phyloP scores from a whole-genome alignment of 2,888 invertebrate genomes.

The Mythimna pallens region DNA sequence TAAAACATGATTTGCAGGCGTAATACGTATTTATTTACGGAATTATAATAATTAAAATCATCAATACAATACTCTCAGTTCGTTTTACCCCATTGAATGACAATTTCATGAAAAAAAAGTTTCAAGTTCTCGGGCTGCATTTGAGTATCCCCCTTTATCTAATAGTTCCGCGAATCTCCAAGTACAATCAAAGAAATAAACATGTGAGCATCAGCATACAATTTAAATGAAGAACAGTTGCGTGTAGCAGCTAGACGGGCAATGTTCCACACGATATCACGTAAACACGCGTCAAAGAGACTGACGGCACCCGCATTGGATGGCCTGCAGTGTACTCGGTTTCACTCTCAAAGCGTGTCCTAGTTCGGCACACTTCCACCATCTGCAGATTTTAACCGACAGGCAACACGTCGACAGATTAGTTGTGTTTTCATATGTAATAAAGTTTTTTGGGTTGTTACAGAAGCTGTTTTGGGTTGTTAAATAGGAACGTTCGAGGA shows the following conservation, averaged over 20 bases:
- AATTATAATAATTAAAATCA: no score
- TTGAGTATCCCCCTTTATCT: neutral
- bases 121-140: no score
- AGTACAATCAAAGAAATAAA: slow-evolving; percentile 30
- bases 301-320: slow-evolving; percentile 63
- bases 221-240: slow-evolving; percentile 51
- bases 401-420: slow-evolving; percentile 54
- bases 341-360: slow-evolving; percentile 73
- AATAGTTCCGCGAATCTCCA: slow-evolving; percentile 12
- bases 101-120: no score
- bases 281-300: slow-evolving; percentile 63
- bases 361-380: slow-evolving; percentile 59
- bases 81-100: no score
- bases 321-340: slow-evolving; percentile 63
- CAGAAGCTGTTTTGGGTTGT: neutral
- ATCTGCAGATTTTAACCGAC: slow-evolving; percentile 55
- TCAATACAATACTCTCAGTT: no score
- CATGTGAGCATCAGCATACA: slow-evolving; percentile 33
- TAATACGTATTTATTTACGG: no score
- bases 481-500: neutral
- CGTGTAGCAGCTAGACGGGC: slow-evolving; percentile 37
- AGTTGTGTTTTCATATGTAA: slow-evolving; percentile 41
- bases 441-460: slow-evolving; percentile 17
- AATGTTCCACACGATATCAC: slow-evolving; percentile 45
- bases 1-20: no score